Evolutionary conservation across 2,113 vertebrate genomes (phyloP), one percentile per base, ranked within the genome.

Genomic region (Ptilonorhynchus violaceus): DNA sequence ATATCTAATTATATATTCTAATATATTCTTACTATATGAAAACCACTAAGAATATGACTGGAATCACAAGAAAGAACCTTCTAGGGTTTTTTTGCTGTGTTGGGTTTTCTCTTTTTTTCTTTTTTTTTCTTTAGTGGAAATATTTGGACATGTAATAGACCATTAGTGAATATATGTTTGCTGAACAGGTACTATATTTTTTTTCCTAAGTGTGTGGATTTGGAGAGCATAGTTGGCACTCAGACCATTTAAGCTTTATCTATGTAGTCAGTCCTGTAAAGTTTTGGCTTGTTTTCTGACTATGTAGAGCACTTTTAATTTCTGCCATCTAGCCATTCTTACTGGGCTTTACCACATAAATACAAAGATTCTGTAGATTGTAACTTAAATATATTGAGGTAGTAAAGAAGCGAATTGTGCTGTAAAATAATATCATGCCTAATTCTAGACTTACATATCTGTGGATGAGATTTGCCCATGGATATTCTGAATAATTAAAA

Each of bases 51-150:
- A 72, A 14, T 10, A 24, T 76, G 28, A 22, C 55, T 37, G 37
- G 14, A 66, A 83, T 27, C n/a, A 44, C 41, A 56, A 35, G n/a
- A 18, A 75, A 64, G 10, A 55, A 33, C 17, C 33, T 83, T 30
- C 8, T 56, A 42, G 31, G 15, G 1, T 1, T 39, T 42, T 42
- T 15, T 47, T 72, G 20, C 22, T 13, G 2, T 55, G 18, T 28
- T 60, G 41, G 1, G 0, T 4, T 41, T 20, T n/a, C 4, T 20
- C 1, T 20, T 83, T 52, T 52, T 31, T 58, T 15, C 0, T 7
- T 30, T 41, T 22, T 15, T 31, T 39, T 35, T 27, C 11, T 60
- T 21, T 21, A 14, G 24, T 52, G 18, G 9, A 24, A 81, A 25
- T 91, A 28, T 86, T 92, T 84, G 19, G 13, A 12, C 16, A 1